Evolutionary conservation across 2,797 vertebrate genomes (phyloP).

Genomic region (Labeo calbasu): DNA sequence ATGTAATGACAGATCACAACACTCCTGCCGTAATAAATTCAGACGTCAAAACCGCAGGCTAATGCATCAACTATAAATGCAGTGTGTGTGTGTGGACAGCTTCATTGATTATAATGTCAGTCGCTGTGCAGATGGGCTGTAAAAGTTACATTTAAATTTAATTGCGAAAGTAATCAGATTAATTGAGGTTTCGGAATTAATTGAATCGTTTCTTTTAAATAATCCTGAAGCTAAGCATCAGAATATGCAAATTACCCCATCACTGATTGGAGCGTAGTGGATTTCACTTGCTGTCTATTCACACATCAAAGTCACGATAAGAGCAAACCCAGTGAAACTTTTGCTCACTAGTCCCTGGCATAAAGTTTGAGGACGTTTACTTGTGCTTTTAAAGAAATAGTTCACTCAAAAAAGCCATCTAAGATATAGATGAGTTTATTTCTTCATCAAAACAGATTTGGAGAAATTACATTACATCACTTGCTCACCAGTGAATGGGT

Average conservation of each 20-base stretch:
- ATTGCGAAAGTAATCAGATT: slow-evolving; percentile 24
- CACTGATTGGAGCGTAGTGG: background rate
- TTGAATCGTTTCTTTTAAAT: slow-evolving; percentile 14
- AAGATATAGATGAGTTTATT: background rate
- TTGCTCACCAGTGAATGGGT: background rate
- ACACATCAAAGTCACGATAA: background rate
- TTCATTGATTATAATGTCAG: slow-evolving; percentile 15
- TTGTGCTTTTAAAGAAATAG: background rate
- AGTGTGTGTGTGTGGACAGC: background rate
- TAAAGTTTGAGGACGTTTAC: background rate
- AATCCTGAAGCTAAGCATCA: slow-evolving; percentile 23
- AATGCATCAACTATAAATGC: slow-evolving; percentile 4
- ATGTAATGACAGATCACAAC: slow-evolving; percentile 11
- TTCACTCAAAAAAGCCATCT: background rate
- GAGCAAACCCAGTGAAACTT: background rate
- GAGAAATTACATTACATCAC: background rate
- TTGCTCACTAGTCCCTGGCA: background rate
- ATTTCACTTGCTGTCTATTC: background rate
- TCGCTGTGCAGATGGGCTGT: slow-evolving; percentile 2
- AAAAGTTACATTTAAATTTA: slow-evolving; percentile 28
- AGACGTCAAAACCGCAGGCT: background rate
- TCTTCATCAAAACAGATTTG: background rate
- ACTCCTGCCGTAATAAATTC: background rate
- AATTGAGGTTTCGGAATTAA: slow-evolving; percentile 27
- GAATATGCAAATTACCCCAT: background rate